phyloP scores from a whole-genome alignment of 2,888 invertebrate species.

The Stegophylla sp. region DNA sequence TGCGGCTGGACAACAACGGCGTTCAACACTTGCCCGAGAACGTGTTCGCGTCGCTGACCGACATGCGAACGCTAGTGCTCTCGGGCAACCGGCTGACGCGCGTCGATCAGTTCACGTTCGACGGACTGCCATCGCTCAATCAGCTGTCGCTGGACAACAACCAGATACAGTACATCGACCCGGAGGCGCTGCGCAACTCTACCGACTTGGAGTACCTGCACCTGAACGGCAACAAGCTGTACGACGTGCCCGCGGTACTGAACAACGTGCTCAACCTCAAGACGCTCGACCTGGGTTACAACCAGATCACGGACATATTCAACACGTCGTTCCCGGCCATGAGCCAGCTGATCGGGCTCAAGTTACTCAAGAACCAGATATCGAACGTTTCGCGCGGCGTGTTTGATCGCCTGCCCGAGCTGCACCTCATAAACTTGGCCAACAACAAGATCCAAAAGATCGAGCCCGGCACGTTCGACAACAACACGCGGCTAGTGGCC shows the following conservation, averaged over 20 bases:
- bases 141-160: constrained; percentile 82
- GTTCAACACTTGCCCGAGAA: constrained; percentile 80
- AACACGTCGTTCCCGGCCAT: constrained; percentile 82
- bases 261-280: constrained; percentile 78
- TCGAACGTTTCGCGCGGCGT: constrained; percentile 80
- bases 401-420: constrained; percentile 77
- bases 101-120: constrained; percentile 78
- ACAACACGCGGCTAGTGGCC: constrained; percentile 78
- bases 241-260: constrained; percentile 75
- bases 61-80: constrained; percentile 80
- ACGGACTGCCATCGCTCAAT: constrained; percentile 77
- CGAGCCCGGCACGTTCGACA: constrained; percentile 79
- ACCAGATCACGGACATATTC: constrained; percentile 79
- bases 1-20: constrained; percentile 80
- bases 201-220: constrained; percentile 82
- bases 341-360: constrained; percentile 79
- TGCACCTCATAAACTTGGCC: constrained; percentile 83
- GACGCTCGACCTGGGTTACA: constrained; percentile 84
- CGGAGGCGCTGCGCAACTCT: constrained; percentile 79
- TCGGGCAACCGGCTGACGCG: constrained; percentile 80
- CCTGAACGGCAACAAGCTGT: constrained; percentile 80
- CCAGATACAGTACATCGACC: constrained; percentile 76
- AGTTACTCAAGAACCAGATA: constrained; percentile 84
- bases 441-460: constrained; percentile 82
- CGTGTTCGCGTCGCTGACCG: constrained; percentile 77